Evolutionary conservation across 2,888 invertebrate species (phyloP), one percentile per base, ranked within the genome.

Genomic region (Drosophila lacicola): DNA sequence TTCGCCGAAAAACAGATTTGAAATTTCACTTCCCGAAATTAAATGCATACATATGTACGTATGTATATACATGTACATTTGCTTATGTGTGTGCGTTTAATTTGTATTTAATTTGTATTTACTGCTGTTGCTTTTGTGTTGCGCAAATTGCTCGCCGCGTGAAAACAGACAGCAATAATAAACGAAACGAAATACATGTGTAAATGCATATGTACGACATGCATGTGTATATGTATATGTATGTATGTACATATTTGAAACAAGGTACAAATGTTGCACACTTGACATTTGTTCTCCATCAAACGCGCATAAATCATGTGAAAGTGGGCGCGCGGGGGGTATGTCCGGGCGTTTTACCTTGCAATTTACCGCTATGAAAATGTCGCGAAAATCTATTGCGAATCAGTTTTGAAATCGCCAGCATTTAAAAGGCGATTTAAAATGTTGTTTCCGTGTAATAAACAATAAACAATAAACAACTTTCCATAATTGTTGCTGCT

Each of bases 361-460:
- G 74, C 19, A 29, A 67, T 50, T 36, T 50, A 61, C 76, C 76
- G 80, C 63, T 75, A 77, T 74, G 51, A 63, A 65, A 74, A 65
- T 74, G 70, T 73, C 37, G 45, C 42, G 39, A 70, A 69, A 80
- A 69, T 81, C 67, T 66, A 73, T 61, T 21, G 53, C 57, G 34
- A 62, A 42, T 51, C 36, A 36, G 13, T 55, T 34, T 13, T 37
- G 17, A 55, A 55, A 70, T n/a, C 57, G 64, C 56, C 14, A 55
- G n/a, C 44, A 63, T 45, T 72, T 65, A 47, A 72, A 78, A 73
- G 14, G 41, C 69, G 68, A 57, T 78, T 74, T 64, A 71, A 54
- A 63, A 60, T 61, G 49, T 70, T 86, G 70, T 87, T 88, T 88
- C 87, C 87, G 87, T 82, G 87, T 90, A 87, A 87, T 76, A 80